Base-by-base conservation (phyloP, 2,113 vertebrate species). In the Xenus cinereus region DNA sequence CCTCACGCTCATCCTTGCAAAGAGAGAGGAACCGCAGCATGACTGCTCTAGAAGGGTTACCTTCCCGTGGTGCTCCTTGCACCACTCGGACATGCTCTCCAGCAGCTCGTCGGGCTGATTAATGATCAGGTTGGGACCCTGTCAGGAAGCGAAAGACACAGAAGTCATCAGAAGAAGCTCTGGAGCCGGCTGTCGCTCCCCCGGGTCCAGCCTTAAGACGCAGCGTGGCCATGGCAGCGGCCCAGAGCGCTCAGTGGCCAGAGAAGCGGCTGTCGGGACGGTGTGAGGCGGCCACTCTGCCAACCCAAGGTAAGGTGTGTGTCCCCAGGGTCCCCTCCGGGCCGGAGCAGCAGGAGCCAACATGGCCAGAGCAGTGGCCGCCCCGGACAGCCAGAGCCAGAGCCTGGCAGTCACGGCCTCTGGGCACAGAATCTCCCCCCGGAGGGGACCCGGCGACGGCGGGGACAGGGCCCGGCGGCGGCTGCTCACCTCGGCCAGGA, bases 81-180 rank as follows among this genome's bases (percentile, higher is more conserved):
- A 99, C 99, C 99, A 99, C 50, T 99, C 99, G 2, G 99, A 99
- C 99, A 99, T 99, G 96, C 98, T 69, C 10, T 99, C 99, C 97
- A 99, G 97, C 79, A 99, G 97, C 92, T 99, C 98, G 12, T 99
- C 98, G 7, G 99, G 98, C 97, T 99, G 99, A 11, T 99, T 99
- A 46, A 99, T 99, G 6, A 99, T 99, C 97, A 99, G 84, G 97
- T 99, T 99, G 6, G 99, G 99, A 50, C 99, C 99, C 99, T 99
- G 97, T 5, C 13, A 14, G 89, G 27, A 20, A 16, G 53, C 35
- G 45, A 82, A 53, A 79, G 67, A 23, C 17, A 63, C 26, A 3
- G 5, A 66, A 67, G 83, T 7, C 53, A 63, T 0, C 20, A 12
- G 0, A 8, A 4, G 1, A 12, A 27, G 39, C 21, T 69, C 3